Percentiles rank a stretch among this genome's conserved stretches.
These are phyloP conservation scores for Triops longicaudatus DNA, from an alignment of 1,140 invertebrate genomes.

Conservation along the genomic window DNA sequence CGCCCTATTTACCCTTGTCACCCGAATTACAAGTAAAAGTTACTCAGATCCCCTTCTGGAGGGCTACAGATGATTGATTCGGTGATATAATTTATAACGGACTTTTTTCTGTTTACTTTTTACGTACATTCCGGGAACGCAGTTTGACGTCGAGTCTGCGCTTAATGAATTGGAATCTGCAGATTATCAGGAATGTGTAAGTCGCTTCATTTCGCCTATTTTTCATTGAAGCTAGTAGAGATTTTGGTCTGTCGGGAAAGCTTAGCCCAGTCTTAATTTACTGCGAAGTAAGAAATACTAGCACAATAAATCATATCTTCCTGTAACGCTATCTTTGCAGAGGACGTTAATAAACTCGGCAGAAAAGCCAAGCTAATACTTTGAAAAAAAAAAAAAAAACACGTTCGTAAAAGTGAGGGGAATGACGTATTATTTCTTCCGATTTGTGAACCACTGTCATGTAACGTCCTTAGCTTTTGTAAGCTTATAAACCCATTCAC, in stretches of 20 bases:
- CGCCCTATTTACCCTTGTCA: conserved; percentile 14
- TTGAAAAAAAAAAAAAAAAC: background rate
- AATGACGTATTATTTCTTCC: background rate
- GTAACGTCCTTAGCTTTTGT: background rate
- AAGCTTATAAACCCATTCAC: background rate
- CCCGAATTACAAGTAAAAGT: background rate
- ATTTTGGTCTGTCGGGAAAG: too few relatives aligned
- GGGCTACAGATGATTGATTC: background rate
- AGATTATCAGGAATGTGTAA: background rate
- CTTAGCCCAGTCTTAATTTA: too few relatives aligned
- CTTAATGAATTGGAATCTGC: background rate
- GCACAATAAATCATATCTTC: too few relatives aligned
- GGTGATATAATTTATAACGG: background rate
- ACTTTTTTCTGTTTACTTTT: background rate
- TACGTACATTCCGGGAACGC: background rate
- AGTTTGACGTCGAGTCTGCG: background rate
- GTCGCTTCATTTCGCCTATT: background rate
- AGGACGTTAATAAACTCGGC: too few relatives aligned
- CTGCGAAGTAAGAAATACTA: too few relatives aligned
- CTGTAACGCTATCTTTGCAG: too few relatives aligned
- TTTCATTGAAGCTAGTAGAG: too few relatives aligned
- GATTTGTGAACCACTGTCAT: background rate
- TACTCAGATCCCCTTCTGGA: background rate
- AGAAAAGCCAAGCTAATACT: background rate
- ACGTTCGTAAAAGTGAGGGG: background rate